Evolutionary conservation across 2,888 invertebrate species (phyloP).

Genomic region (Pristionchus maxplancki): DNA sequence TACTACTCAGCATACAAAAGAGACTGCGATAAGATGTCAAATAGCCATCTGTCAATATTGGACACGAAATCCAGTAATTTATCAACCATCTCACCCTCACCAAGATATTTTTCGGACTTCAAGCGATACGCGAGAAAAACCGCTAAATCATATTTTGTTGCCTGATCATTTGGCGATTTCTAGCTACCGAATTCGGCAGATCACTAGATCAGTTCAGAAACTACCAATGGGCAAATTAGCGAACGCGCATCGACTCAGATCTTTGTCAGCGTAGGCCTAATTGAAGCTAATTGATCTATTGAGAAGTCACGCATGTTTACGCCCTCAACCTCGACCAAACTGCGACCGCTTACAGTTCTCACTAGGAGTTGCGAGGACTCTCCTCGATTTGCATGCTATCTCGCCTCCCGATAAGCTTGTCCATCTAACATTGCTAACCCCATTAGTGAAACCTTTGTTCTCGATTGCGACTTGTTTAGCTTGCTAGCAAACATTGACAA

Average conservation of each 20-base stretch:
- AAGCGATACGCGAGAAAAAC: too few relatives aligned
- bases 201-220: neutral
- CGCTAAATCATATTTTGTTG: too few relatives aligned
- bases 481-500: neutral
- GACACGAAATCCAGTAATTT: too few relatives aligned
- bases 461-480: neutral
- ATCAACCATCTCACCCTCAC: too few relatives aligned
- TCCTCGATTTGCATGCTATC: neutral
- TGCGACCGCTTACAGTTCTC: neutral
- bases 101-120: too few relatives aligned
- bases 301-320: neutral
- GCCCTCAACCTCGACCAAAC: neutral
- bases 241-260: neutral
- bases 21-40: too few relatives aligned
- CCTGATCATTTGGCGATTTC: too few relatives aligned
- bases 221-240: neutral
- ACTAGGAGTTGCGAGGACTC: neutral
- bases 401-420: too few relatives aligned
- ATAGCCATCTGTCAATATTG: too few relatives aligned
- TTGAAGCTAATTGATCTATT: neutral
- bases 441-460: constrained; percentile 7
- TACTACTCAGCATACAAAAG: too few relatives aligned
- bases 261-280: neutral
- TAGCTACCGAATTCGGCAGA: too few relatives aligned
- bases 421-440: neutral